Evolutionary conservation across 2,797 vertebrate genomes (phyloP).

Genomic region (Epinephelus malabaricus): DNA sequence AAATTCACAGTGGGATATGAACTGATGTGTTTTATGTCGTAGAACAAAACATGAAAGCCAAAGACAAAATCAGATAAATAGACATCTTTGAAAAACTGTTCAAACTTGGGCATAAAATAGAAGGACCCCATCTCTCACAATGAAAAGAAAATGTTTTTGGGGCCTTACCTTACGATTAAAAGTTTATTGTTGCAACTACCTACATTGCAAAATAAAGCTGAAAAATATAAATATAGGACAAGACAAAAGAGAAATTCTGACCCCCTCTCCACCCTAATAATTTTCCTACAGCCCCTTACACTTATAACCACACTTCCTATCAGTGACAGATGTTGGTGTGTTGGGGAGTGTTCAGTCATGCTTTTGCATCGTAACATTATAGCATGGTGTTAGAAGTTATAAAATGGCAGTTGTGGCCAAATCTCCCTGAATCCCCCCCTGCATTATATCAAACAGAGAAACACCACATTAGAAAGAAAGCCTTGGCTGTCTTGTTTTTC

Average conservation of each 20-base stretch:
- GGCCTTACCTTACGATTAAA: constrained; percentile 6
- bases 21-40: no score
- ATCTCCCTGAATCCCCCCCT: background rate
- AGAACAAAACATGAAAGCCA: no score
- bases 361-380: constrained; percentile 16
- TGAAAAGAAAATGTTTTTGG: constrained; percentile 7
- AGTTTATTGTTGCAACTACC: background rate
- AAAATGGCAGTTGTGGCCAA: constrained; percentile 9
- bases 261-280: background rate
- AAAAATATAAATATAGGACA: background rate
- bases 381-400: background rate
- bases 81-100: no score
- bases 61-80: no score
- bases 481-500: constrained; percentile 18
- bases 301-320: background rate
- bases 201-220: background rate
- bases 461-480: background rate
- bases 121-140: background rate
- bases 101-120: no score
- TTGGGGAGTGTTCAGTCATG: background rate
- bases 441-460: background rate
- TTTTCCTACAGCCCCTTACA: constrained; percentile 4
- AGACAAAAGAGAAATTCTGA: background rate
- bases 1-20: no score
- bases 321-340: background rate